A percentile compares a stretch with the other conserved stretches of the same genome.
phyloP scores from a whole-genome alignment of 2,888 invertebrate species.

The Thymelicus acteon region DNA sequence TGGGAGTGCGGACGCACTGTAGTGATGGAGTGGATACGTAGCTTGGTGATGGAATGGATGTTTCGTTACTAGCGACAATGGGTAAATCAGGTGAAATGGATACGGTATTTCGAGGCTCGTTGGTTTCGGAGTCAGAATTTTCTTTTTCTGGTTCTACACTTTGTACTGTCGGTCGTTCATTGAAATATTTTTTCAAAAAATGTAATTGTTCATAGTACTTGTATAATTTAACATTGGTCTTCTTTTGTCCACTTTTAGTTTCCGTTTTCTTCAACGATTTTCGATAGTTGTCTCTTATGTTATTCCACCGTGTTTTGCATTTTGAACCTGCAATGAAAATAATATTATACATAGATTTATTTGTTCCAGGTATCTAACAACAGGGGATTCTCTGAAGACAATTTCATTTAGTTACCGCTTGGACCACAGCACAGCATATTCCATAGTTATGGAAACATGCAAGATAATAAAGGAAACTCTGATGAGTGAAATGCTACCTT shows the following conservation, averaged over 20 bases:
- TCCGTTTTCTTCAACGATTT: constrained; percentile 40
- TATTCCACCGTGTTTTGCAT: constrained; percentile 40
- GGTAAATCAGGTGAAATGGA: constrained; percentile 37
- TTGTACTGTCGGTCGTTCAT: constrained; percentile 39
- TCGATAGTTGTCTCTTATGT: constrained; percentile 13
- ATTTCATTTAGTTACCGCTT: constrained; percentile 48
- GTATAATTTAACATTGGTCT: constrained; percentile 41
- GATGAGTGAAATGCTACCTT: constrained; percentile 40
- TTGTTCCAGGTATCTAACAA: constrained; percentile 47
- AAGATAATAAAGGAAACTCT: constrained; percentile 37
- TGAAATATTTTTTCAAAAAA: constrained; percentile 39
- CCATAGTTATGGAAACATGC: too few species aligned
- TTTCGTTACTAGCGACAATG: constrained; percentile 40
- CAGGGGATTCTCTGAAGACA: constrained; percentile 47
- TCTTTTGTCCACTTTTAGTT: constrained; percentile 42
- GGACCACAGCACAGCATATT: constrained; percentile 36
- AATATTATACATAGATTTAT: constrained; percentile 40
- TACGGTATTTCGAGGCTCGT: constrained; percentile 41
- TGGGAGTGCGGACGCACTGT: constrained; percentile 4
- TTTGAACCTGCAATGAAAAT: constrained; percentile 37
- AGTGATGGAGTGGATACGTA: constrained; percentile 39
- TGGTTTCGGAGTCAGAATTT: constrained; percentile 39
- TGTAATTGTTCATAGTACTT: constrained; percentile 39
- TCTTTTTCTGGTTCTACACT: constrained; percentile 41
- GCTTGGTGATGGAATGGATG: constrained; percentile 41